phyloP scores from a whole-genome alignment of 2,888 invertebrate species.

The Leptopterna dolabrata region DNA sequence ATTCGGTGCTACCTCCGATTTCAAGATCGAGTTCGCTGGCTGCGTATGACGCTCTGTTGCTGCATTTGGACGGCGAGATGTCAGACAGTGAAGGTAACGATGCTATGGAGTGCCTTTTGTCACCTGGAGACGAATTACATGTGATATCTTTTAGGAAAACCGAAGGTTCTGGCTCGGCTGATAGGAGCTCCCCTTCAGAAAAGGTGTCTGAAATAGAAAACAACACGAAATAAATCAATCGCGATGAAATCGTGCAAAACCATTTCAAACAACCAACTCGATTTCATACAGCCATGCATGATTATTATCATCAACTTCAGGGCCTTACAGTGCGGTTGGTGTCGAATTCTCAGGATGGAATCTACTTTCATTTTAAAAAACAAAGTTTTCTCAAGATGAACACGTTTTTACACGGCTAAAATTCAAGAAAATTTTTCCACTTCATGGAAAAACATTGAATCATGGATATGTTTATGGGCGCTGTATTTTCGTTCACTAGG shows the following conservation, averaged over 20 bases:
- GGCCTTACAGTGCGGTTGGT: no score
- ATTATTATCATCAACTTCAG: no score
- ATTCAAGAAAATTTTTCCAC: no score
- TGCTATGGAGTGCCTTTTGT: conserved; percentile 60
- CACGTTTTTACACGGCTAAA: neutral
- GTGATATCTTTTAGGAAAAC: conserved; percentile 57
- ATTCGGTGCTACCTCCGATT: conserved; percentile 39
- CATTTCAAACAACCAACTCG: neutral
- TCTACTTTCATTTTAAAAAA: no score
- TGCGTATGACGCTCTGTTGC: conserved; percentile 55
- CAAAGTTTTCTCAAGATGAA: neutral
- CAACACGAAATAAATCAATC: neutral
- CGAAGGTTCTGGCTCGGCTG: conserved; percentile 60
- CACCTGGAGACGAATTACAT: conserved; percentile 56
- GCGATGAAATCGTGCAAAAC: no score
- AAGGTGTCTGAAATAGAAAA: conserved; percentile 57
- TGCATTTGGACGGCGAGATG: conserved; percentile 54
- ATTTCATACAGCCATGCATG: neutral
- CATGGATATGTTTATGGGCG: no score
- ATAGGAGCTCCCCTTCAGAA: conserved; percentile 60
- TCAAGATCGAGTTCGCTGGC: conserved; percentile 56
- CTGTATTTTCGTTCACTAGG: no score
- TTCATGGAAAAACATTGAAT: no score
- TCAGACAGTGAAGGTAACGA: conserved; percentile 59
- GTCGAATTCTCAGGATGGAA: no score